Conservation (phyloP, 2,888 invertebrate genomes). For the Scaptomyza cyrtandrae region DNA sequence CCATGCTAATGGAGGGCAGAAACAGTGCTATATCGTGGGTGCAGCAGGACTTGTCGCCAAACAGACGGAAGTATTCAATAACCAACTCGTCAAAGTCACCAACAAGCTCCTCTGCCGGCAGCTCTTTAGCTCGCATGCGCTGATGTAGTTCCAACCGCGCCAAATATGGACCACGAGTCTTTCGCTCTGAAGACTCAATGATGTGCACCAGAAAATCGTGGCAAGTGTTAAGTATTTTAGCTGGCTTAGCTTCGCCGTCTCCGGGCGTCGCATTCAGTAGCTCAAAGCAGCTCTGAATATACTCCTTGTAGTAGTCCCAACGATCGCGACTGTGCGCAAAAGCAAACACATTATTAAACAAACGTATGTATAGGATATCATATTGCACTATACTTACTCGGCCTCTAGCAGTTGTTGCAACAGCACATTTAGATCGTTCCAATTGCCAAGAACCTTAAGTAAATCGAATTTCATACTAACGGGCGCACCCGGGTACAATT, state of each 20-base stretch:
- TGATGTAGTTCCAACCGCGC: conserved; percentile 92
- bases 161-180: conserved; percentile 92
- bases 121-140: conserved; percentile 86
- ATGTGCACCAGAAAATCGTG: conserved; percentile 84
- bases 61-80: conserved; percentile 90
- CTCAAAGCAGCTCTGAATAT: conserved; percentile 89
- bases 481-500: conserved; percentile 88
- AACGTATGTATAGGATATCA: not conserved
- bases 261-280: conserved; percentile 84
- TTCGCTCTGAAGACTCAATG: conserved; percentile 86
- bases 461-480: conserved; percentile 90
- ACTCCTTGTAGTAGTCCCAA: conserved; percentile 90
- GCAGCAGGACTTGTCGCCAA: conserved; percentile 94
- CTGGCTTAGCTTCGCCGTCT: conserved; percentile 21
- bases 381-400: conserved; percentile 86
- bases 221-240: conserved; percentile 72
- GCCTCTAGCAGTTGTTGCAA: conserved; percentile 90
- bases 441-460: conserved; percentile 89
- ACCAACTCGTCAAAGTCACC: conserved; percentile 89
- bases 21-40: conserved; percentile 93
- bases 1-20: conserved; percentile 87
- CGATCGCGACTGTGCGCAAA: conserved; percentile 86
- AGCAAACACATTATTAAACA: conserved; percentile 41
- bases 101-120: conserved; percentile 86
- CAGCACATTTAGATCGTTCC: conserved; percentile 90